phyloP scores from a whole-genome alignment of 2,113 vertebrate genomes.

The Tauraco erythrolophus region DNA sequence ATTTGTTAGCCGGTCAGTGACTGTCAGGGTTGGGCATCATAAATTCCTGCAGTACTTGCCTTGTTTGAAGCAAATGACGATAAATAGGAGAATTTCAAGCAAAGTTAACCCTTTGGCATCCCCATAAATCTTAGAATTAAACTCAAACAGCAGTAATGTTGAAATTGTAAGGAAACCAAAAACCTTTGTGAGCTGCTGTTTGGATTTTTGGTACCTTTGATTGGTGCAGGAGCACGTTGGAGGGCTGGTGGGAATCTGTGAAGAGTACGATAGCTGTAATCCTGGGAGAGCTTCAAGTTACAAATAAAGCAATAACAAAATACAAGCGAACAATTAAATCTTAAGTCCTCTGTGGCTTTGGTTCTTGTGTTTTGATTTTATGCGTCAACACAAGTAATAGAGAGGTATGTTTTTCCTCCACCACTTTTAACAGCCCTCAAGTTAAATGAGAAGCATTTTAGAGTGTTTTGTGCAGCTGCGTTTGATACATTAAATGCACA shows the following conservation, averaged over 20 bases:
- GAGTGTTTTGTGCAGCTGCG: constrained; percentile 11
- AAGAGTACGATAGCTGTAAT: not conserved
- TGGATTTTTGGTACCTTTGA: not conserved
- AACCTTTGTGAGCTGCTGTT: not conserved
- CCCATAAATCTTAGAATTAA: constrained; percentile 28
- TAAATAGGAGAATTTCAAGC: not conserved
- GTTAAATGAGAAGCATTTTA: constrained; percentile 25
- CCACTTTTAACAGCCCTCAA: constrained; percentile 6
- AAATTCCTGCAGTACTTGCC: not conserved
- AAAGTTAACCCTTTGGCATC: constrained; percentile 26
- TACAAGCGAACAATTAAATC: constrained; percentile 59
- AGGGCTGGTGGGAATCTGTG: not conserved
- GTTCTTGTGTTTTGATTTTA: constrained; percentile 48
- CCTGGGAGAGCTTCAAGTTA: not conserved
- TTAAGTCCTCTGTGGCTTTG: not conserved
- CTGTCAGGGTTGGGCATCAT: not conserved
- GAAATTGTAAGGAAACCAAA: not conserved
- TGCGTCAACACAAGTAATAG: constrained; percentile 10
- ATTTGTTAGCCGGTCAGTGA: not conserved
- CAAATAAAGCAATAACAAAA: constrained; percentile 52
- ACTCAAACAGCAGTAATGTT: not conserved
- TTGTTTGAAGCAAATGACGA: not conserved
- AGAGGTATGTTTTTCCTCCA: not conserved
- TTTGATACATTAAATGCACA: constrained; percentile 6
- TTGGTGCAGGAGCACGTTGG: not conserved